Percentiles rank a stretch among this genome's conserved stretches.
Evolutionary conservation across 2,797 vertebrate genomes (phyloP).

Genomic region (Otus scops): DNA sequence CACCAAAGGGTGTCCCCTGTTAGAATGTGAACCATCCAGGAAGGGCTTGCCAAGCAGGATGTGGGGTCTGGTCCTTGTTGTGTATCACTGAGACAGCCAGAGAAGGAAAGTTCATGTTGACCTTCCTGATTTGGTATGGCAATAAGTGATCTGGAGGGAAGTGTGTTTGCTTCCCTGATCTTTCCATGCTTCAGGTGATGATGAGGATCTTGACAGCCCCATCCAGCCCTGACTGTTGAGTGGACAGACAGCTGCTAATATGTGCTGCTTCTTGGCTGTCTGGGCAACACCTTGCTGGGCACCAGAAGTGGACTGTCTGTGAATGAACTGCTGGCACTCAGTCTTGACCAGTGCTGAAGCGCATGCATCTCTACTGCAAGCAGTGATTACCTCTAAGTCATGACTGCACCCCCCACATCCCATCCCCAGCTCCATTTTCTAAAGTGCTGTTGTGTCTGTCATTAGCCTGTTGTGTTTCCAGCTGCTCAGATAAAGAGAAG

Average conservation of each 20-base stretch:
- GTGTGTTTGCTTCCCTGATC: background rate
- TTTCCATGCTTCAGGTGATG: background rate
- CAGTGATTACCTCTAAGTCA: background rate
- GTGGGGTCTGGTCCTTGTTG: background rate
- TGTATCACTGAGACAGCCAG: background rate
- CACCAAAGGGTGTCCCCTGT: background rate
- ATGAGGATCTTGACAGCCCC: background rate
- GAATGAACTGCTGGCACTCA: background rate
- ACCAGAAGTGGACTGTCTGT: background rate
- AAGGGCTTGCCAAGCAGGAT: background rate
- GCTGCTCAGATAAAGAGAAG: background rate
- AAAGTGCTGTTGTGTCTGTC: background rate
- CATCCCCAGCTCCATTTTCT: background rate
- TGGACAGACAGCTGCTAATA: background rate
- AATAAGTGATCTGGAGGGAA: background rate
- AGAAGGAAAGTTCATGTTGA: background rate
- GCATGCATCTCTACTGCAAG: background rate
- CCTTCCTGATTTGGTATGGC: background rate
- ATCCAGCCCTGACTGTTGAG: background rate
- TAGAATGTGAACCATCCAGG: background rate
- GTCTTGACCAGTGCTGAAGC: background rate
- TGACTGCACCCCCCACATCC: background rate
- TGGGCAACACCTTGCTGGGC: background rate
- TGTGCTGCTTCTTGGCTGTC: background rate
- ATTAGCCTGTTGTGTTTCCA: constrained; percentile 5